A percentile compares a stretch with the other conserved stretches of the same genome.
Evolutionary conservation across 1,140 invertebrate genomes (phyloP).

Genomic region (Zophobas morio): DNA sequence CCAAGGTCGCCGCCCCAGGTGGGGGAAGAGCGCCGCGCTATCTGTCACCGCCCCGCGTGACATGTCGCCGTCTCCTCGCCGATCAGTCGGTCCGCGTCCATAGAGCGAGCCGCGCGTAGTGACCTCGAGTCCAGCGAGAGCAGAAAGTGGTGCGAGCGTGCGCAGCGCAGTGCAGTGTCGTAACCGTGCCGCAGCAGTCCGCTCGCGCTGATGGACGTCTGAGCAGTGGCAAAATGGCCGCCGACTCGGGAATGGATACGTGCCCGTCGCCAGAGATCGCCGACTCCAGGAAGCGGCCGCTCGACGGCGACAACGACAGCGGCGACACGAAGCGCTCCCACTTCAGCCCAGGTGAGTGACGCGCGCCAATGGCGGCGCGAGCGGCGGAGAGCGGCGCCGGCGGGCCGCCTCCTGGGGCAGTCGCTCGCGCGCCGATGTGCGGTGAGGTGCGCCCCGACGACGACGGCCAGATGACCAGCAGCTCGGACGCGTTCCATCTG

Average conservation of each 20-base stretch:
- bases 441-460: constrained; percentile 12
- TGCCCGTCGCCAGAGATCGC: constrained; percentile 85
- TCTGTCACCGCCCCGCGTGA: constrained; percentile 41
- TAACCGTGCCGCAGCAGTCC: constrained; percentile 46
- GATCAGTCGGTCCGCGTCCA: constrained; percentile 14
- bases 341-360: constrained; percentile 84
- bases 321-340: constrained; percentile 90
- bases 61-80: background rate
- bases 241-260: constrained; percentile 86
- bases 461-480: constrained; percentile 55
- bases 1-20: constrained; percentile 14
- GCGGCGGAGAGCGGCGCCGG: constrained; percentile 4
- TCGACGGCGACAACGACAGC: constrained; percentile 89
- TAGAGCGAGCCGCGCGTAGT: constrained; percentile 18
- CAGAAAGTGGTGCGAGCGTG: constrained; percentile 48
- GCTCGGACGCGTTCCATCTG: constrained; percentile 60
- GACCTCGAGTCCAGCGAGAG: background rate
- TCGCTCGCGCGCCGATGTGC: constrained; percentile 25
- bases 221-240: constrained; percentile 75
- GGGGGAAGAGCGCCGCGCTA: constrained; percentile 27
- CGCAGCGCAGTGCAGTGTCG: constrained; percentile 28
- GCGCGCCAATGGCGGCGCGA: constrained; percentile 9
- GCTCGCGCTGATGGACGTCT: constrained; percentile 62
- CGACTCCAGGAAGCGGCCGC: constrained; percentile 88
- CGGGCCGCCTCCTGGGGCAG: background rate